These are phyloP conservation scores for Blera fallax DNA, from an alignment of 2,888 invertebrate species.

Conservation along the genomic window DNA sequence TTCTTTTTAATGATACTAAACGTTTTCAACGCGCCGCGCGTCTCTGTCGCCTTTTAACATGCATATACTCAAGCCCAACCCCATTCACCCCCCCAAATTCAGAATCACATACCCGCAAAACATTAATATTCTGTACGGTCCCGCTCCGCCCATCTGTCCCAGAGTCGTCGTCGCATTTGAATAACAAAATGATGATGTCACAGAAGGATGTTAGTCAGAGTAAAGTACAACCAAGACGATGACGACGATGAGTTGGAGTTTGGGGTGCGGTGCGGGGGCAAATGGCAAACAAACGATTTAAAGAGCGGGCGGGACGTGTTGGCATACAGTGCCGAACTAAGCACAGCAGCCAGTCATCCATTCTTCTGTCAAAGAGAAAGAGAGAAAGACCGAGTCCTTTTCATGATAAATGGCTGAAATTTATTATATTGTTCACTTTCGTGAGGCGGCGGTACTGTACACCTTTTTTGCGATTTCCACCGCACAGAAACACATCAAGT, in stretches of 20 bases:
- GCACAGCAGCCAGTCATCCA: conserved; percentile 1
- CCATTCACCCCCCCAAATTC: not conserved
- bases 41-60: not conserved
- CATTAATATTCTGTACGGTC: conserved; percentile 61
- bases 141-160: not conserved
- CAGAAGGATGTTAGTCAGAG: conserved; percentile 52
- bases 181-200: conserved; percentile 72
- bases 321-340: conserved; percentile 19
- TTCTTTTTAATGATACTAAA: conserved; percentile 72
- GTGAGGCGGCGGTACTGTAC: conserved; percentile 22
- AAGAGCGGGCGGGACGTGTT: conserved; percentile 52
- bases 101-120: conserved; percentile 48
- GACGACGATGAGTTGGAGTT: not conserved
- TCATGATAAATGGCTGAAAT: conserved; percentile 71
- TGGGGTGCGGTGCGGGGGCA: not conserved
- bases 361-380: not conserved
- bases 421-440: conserved; percentile 71
- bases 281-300: conserved; percentile 57
- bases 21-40: conserved; percentile 42
- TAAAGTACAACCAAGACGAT: not conserved
- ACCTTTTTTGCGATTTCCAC: conserved; percentile 5
- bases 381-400: conserved; percentile 57
- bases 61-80: not conserved
- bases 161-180: conserved; percentile 45
- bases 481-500: conserved; percentile 25